Evolutionary conservation across 2,888 invertebrate species (phyloP), one percentile per base, ranked within the genome.

Genomic region (Sphaerophoria taeniata): DNA sequence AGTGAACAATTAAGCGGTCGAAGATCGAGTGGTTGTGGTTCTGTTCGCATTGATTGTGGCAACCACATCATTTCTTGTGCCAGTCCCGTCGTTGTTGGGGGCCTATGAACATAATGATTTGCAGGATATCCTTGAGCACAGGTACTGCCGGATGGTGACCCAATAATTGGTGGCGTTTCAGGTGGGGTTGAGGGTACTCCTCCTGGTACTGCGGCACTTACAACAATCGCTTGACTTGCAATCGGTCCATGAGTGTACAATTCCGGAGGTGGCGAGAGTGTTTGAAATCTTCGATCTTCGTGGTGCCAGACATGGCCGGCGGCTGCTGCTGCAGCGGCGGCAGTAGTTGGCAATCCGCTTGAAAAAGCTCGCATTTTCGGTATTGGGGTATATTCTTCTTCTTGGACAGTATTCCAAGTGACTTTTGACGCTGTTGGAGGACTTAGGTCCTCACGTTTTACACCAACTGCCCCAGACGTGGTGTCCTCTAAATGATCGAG

Each of bases 401-500:
- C 94, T 43, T 93, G 92, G 51, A 93, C 90, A 70, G 93, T 93
- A 90, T 93, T 93, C 94, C 94, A 94, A 88, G 93, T 93, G 89
- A 93, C 93, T 93, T 93, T 94, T 74, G 92, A 92, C 85, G 89
- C 92, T 87, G 91, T 87, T 82, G 89, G 90, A 45, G 91, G 92
- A 87, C 92, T 92, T 81, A 91, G 90, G 83, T 92, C 92, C 88
- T 97, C 97, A 77, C 96, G 95, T 91, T 97, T 97, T 72, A 97
- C 96, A 88, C 93, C 93, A 4, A 91, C 89, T 75, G 95, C 94
- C 87, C 93, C 92, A 78, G 95, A 94, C 43, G 89, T 88, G 31
- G 90, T 88, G 88, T 96, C 96, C 90, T 96, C 97, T 84, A 97
- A 94, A 90, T 97, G 97, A 90, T 97, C 97, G 89, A 98, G 94